Conservation (phyloP, 2,797 vertebrate species). For the Loris lydekkerianus region DNA sequence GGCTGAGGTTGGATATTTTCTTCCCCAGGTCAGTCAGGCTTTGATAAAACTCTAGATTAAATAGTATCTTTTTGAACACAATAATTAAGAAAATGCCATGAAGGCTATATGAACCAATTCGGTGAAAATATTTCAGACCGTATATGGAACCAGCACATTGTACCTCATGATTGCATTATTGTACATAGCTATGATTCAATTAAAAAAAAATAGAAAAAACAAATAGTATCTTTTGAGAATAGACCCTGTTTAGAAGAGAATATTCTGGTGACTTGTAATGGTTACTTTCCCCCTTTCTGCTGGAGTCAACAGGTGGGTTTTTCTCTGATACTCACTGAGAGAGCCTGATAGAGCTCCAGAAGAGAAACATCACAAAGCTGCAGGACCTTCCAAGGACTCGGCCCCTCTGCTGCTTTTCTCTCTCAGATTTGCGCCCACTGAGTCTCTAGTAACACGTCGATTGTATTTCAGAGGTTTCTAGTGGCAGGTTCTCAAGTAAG, state of each 20-base stretch:
- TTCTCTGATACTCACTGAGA: background rate
- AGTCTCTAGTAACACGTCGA: background rate
- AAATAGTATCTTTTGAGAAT: background rate
- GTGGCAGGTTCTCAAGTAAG: background rate
- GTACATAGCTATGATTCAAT: no score
- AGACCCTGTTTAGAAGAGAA: background rate
- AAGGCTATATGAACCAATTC: no score
- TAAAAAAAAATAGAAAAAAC: no score
- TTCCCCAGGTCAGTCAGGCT: background rate
- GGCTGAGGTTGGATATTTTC: background rate
- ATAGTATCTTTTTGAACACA: background rate
- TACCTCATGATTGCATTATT: no score
- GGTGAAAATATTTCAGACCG: no score
- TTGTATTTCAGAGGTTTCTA: background rate
- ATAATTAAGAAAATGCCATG: no score
- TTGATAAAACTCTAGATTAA: background rate
- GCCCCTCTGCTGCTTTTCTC: background rate
- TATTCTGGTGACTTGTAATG: background rate
- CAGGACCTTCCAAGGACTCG: no score
- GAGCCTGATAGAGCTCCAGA: background rate
- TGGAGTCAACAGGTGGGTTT: background rate
- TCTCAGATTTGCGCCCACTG: background rate
- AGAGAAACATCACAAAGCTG: background rate
- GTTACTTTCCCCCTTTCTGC: background rate
- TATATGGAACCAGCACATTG: no score